These are phyloP conservation scores for Potamarius usumacintae DNA, from an alignment of 2,113 vertebrate genomes.

Conservation along the genomic window DNA sequence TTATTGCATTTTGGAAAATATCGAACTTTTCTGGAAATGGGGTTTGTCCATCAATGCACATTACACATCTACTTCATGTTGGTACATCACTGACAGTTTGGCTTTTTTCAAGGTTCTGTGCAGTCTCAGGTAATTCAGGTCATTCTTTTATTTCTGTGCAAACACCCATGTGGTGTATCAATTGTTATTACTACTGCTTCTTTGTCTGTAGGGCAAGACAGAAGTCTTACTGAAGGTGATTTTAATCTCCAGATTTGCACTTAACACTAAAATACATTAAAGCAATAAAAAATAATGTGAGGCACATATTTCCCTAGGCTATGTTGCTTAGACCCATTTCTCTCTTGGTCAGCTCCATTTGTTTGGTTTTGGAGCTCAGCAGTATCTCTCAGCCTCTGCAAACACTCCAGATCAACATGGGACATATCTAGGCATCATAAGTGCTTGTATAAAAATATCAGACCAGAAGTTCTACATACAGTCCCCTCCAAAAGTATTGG, in stretches of 20 bases:
- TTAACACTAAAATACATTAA: conserved; percentile 74
- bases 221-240: conserved; percentile 62
- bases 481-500: neutral
- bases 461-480: neutral
- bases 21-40: no score
- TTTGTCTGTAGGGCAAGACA: conserved; percentile 47
- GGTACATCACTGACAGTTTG: neutral
- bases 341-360: conserved; percentile 75
- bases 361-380: conserved; percentile 66
- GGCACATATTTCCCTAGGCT: conserved; percentile 69
- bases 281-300: conserved; percentile 71
- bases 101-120: conserved; percentile 21
- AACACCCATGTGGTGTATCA: conserved; percentile 44
- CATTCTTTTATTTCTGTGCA: conserved; percentile 55
- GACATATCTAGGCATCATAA: conserved; percentile 67
- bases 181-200: conserved; percentile 37
- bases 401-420: conserved; percentile 65
- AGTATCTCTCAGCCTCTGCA: conserved; percentile 58
- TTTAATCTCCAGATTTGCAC: conserved; percentile 68
- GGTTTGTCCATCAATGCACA: neutral
- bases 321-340: conserved; percentile 70
- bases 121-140: conserved; percentile 32
- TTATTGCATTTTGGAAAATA: no score
- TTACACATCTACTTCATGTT: conserved; percentile 5
- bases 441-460: conserved; percentile 50